Evolutionary conservation across 1,140 invertebrate species (phyloP).

Genomic region (Branchinecta lynchi): DNA sequence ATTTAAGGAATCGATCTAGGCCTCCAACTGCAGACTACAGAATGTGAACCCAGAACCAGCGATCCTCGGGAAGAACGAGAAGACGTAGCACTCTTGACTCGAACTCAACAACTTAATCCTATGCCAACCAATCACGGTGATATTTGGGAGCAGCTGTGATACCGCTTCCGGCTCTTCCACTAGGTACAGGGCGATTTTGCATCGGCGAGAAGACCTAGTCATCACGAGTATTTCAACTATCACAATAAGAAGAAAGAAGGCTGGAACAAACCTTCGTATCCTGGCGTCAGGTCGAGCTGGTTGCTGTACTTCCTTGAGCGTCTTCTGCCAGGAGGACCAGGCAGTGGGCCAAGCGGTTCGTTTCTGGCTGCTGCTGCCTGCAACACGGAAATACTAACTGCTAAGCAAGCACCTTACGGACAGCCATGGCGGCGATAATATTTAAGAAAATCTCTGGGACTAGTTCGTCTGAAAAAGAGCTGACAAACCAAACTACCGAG

Average conservation of each 20-base stretch:
- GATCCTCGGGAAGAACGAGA: too few species aligned
- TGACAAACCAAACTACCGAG: background rate
- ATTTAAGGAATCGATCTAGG: too few species aligned
- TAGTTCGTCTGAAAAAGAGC: background rate
- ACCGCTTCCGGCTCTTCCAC: too few species aligned
- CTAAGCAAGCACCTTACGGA: background rate
- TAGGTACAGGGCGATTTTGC: too few species aligned
- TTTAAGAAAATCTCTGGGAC: background rate
- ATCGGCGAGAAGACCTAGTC: too few species aligned
- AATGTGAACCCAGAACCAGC: too few species aligned
- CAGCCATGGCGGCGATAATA: background rate
- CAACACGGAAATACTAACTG: background rate
- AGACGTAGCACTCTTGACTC: too few species aligned
- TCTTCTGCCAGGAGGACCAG: background rate
- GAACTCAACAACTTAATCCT: too few species aligned
- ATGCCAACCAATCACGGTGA: too few species aligned
- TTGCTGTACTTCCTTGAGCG: slow-evolving; percentile 5
- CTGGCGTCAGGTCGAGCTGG: background rate
- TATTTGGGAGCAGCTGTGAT: too few species aligned
- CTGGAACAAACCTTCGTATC: background rate
- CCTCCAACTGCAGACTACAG: too few species aligned
- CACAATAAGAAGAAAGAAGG: background rate
- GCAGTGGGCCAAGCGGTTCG: background rate
- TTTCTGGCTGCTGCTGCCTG: background rate
- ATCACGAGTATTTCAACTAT: too few species aligned